Evolutionary conservation across 2,888 invertebrate species (phyloP).

Genomic region (Dynastes hyllus): DNA sequence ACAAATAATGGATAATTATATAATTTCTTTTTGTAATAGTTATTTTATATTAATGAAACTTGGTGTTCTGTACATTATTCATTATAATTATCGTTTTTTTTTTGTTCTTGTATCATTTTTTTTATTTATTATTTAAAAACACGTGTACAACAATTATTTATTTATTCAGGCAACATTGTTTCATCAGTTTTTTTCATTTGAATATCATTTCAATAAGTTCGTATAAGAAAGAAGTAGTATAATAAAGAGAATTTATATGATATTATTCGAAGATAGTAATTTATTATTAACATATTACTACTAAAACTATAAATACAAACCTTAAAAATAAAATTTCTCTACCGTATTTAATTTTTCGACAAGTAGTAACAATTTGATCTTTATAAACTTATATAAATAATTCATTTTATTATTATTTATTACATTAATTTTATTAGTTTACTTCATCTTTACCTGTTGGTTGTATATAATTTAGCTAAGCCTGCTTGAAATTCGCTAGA

Average conservation of each 20-base stretch:
- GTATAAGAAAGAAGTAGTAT: conserved; percentile 18
- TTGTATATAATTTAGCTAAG: conserved; percentile 53
- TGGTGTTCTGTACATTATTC: conserved; percentile 72
- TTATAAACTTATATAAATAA: conserved; percentile 54
- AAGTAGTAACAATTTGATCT: conserved; percentile 52
- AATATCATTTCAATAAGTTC: conserved; percentile 35
- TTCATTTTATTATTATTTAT: conserved; percentile 43
- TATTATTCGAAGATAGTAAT: conserved; percentile 34
- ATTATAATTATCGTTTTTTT: conserved; percentile 53
- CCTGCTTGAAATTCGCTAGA: conserved; percentile 50
- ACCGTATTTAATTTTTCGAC: conserved; percentile 32
- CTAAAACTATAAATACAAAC: conserved; percentile 39
- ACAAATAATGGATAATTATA: conserved; percentile 25
- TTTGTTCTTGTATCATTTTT: conserved; percentile 48
- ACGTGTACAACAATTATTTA: conserved; percentile 67
- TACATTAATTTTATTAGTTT: conserved; percentile 19
- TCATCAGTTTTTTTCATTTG: conserved; percentile 30
- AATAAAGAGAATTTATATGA: conserved; percentile 25
- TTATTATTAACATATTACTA: background rate
- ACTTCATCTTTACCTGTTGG: conserved; percentile 46
- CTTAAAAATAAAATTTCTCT: conserved; percentile 53
- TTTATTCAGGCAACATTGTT: conserved; percentile 64
- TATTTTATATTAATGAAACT: conserved; percentile 64
- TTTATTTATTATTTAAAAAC: conserved; percentile 62
- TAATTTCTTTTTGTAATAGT: conserved; percentile 27